Conservation (phyloP, 37 sponge, comb jelly and placozoan species). For the Axinella damicornis region DNA sequence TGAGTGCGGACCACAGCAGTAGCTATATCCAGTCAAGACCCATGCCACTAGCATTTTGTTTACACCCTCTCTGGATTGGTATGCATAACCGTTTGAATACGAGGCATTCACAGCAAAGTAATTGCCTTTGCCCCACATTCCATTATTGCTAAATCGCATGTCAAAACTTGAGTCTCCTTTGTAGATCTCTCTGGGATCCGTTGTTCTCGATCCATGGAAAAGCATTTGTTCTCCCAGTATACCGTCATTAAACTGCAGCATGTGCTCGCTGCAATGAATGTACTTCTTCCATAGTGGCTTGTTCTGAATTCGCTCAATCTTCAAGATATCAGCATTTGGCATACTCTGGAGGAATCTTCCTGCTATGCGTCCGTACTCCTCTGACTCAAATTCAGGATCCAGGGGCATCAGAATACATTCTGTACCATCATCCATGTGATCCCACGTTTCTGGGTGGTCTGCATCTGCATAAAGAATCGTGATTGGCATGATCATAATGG, state of each 20-base stretch:
- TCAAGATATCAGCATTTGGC: conserved; percentile 29
- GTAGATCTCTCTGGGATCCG: conserved; percentile 49
- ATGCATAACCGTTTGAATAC: conserved; percentile 55
- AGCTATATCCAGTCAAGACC: conserved; percentile 58
- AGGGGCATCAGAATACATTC: not conserved
- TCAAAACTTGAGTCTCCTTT: conserved; percentile 68
- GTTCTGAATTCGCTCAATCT: conserved; percentile 70
- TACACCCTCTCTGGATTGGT: not conserved
- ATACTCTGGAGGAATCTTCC: conserved; percentile 17
- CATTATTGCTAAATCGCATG: conserved; percentile 46
- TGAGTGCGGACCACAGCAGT: not conserved
- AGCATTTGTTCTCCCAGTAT: conserved; percentile 16
- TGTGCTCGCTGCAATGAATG: conserved; percentile 15
- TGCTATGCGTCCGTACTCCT: conserved; percentile 28
- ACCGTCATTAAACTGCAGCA: conserved; percentile 6
- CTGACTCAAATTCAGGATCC: not conserved
- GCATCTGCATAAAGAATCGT: not conserved
- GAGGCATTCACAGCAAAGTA: conserved; percentile 79
- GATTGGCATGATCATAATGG: no score
- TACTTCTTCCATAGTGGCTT: conserved; percentile 62
- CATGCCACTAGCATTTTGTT: conserved; percentile 59
- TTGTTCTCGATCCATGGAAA: conserved; percentile 63
- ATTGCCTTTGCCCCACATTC: conserved; percentile 77
- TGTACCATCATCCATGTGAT: not conserved
- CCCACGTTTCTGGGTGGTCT: conserved; percentile 59